Evolutionary conservation across 2,888 invertebrate genomes (phyloP).

Genomic region (Sympetrum striolatum): DNA sequence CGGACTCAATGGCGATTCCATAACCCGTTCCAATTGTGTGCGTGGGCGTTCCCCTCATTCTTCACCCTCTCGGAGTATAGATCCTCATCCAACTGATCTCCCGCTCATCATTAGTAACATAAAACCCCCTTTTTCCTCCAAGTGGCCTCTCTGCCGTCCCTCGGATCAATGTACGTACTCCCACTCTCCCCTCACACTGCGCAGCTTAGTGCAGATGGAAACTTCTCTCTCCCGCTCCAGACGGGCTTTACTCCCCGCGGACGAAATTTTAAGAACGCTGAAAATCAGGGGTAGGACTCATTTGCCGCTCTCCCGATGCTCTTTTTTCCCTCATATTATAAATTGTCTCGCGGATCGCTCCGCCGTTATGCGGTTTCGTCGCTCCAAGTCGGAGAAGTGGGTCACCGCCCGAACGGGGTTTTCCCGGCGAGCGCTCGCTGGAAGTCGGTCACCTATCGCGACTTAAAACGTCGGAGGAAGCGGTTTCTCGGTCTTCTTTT

Average conservation of each 20-base stretch:
- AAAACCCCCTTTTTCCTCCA: not conserved
- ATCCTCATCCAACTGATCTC: not conserved
- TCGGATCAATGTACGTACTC: conserved; percentile 17
- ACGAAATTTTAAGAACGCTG: not conserved
- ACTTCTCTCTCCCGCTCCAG: not conserved
- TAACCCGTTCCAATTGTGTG: too few species aligned
- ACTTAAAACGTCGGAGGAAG: not conserved
- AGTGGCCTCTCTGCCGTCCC: not conserved
- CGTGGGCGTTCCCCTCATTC: not conserved
- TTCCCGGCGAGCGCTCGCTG: not conserved
- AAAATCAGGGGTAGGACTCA: not conserved
- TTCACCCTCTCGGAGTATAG: not conserved
- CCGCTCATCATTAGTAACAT: not conserved
- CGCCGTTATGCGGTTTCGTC: not conserved
- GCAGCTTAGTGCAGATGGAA: not conserved
- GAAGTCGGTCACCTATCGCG: not conserved
- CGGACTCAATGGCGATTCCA: too few species aligned
- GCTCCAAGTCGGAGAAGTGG: not conserved
- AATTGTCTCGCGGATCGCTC: not conserved
- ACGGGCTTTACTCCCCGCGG: not conserved
- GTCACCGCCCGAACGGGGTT: not conserved
- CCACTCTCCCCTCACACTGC: not conserved
- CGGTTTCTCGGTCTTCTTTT: not conserved
- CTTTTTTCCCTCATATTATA: not conserved
- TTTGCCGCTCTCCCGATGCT: not conserved